A percentile compares a stretch with the other conserved stretches of the same genome.
Conservation (phyloP, 1,140 invertebrate genomes). For the Plodia interpunctella region DNA sequence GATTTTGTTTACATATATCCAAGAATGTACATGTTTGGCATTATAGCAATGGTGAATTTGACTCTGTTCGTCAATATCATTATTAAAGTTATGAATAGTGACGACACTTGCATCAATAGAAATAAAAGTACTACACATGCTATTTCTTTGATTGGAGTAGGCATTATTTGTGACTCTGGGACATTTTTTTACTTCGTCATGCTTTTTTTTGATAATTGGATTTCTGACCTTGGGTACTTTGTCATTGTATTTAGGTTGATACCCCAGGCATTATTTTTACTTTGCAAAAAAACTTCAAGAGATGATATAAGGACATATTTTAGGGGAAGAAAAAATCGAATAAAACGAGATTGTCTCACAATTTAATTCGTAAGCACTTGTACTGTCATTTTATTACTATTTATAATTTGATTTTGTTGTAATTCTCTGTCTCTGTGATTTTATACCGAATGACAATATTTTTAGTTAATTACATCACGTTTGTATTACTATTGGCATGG, state of each 20-base stretch:
- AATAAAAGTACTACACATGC: slow-evolving; percentile 14
- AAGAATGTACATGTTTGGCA: not conserved
- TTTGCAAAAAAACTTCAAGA: slow-evolving; percentile 3
- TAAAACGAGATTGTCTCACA: not conserved
- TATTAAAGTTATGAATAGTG: slow-evolving; percentile 16
- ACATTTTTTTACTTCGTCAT: not conserved
- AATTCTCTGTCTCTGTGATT: no score
- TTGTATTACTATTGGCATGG: no score
- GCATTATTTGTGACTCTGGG: slow-evolving; percentile 23
- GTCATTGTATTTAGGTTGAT: not conserved
- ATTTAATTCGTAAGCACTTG: no score
- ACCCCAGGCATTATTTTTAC: not conserved
- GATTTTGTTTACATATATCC: not conserved
- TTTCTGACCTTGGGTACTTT: not conserved
- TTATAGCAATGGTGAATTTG: slow-evolving; percentile 17
- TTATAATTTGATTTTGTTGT: no score
- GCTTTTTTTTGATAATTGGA: not conserved
- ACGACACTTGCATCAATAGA: slow-evolving; percentile 7
- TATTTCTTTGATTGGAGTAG: slow-evolving; percentile 23
- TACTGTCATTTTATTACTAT: no score
- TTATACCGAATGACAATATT: no score
- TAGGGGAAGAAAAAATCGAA: not conserved
- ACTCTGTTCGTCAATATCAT: slow-evolving; percentile 10
- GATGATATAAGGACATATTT: not conserved
- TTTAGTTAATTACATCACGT: no score